Evolutionary conservation across 2,888 invertebrate genomes (phyloP), one percentile per base, ranked within the genome.

Genomic region (Diaperis boleti): DNA sequence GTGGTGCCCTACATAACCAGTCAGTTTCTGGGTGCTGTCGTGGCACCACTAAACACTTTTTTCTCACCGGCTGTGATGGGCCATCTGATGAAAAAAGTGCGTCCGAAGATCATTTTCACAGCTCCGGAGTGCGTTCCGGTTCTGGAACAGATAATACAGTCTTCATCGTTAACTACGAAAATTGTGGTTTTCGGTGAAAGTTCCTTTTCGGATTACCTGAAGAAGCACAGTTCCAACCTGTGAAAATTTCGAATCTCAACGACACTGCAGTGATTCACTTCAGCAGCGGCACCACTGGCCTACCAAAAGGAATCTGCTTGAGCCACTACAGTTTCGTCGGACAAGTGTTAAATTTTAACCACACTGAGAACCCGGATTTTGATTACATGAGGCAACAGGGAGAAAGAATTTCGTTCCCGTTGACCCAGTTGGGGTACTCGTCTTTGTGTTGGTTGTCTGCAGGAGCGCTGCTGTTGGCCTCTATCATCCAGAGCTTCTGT

Each of bases 1-100:
- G 72, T 73, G 1, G 76, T 83, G 15, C 82, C 84, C 0, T 78
- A 81, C 44, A 81, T 83, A 37, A 83, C 83, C 1, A 80, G 81
- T 0, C 65, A 83, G 1, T 83, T 78, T 66, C 74, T 82, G 8
- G 84, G 84, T 5, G 72, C 69, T 4, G 62, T 62, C 20, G 44
- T 70, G 4, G 63, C 67, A 6, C 55, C 68, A 4, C 55, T 74
- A 15, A 68, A 74, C 15, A 63, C 69, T 10, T 60, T 60, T 1
- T 33, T 66, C 35, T 64, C 67, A 0, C 26, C 47, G 1, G 10
- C 45, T 20, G 72, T 73, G 59, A 59, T 69, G 11, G 55, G 47
- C n/a, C 62, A 70, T 50, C 63, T 72, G 11, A 7, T 72, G 10
- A 49, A 60, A 10, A 35, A 66, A 41, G 64, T 68, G 2, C 66